Percentiles rank a stretch among this genome's conserved stretches.
Evolutionary conservation across 2,888 invertebrate species (phyloP).

Genomic region (Megamerina dolium): DNA sequence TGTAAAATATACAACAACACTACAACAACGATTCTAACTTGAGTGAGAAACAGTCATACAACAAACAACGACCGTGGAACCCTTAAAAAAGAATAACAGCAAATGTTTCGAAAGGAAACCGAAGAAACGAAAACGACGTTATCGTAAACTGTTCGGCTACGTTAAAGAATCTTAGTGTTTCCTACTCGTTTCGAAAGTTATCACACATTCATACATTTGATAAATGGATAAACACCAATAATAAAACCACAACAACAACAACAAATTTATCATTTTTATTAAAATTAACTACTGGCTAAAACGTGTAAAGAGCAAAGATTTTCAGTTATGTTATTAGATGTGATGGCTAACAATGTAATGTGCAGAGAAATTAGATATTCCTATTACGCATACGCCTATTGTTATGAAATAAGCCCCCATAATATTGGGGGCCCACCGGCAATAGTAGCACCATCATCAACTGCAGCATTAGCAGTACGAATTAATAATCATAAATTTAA

Average conservation of each 20-base stretch:
- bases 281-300: too few species aligned
- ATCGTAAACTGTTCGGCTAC: conserved; percentile 4
- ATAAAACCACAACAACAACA: conserved; percentile 5
- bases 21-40: conserved; percentile 16
- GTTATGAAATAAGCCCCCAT: conserved; percentile 47
- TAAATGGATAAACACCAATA: too few species aligned
- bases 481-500: conserved; percentile 8
- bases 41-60: conserved; percentile 19
- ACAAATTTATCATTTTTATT: too few species aligned
- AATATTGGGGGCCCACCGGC: conserved; percentile 48
- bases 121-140: conserved; percentile 25
- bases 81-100: conserved; percentile 19
- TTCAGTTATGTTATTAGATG: conserved; percentile 47
- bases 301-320: too few species aligned
- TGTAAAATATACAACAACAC: not conserved
- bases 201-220: too few species aligned
- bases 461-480: conserved; percentile 13
- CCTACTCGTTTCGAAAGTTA: too few species aligned
- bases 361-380: conserved; percentile 31
- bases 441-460: conserved; percentile 16
- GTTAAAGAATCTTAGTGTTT: conserved; percentile 7
- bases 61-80: conserved; percentile 27
- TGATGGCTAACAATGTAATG: conserved; percentile 50
- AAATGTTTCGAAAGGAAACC: conserved; percentile 26
- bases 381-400: conserved; percentile 27